phyloP scores from a whole-genome alignment of 2,888 invertebrate genomes.

The Erynnis tages region DNA sequence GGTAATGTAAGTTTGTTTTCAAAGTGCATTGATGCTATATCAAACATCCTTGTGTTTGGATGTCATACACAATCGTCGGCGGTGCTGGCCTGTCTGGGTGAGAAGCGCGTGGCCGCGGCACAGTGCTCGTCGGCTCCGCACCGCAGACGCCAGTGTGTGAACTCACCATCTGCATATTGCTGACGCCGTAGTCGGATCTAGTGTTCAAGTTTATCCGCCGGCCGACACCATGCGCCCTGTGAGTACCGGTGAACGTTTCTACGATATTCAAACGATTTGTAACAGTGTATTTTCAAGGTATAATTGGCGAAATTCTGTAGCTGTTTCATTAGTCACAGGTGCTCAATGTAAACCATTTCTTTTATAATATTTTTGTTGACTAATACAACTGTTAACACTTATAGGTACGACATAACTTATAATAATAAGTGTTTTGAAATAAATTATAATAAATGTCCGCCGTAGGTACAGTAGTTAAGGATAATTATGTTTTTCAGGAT shows the following conservation, averaged over 20 bases:
- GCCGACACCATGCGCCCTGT: constrained; percentile 66
- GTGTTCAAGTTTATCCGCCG: constrained; percentile 38
- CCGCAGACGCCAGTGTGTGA: constrained; percentile 53
- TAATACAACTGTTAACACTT: not conserved
- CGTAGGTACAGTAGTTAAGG: too few relatives aligned
- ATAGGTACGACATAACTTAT: not conserved
- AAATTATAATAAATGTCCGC: too few relatives aligned
- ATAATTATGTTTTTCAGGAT: too few relatives aligned
- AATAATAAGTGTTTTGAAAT: too few relatives aligned
- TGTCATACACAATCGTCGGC: constrained; percentile 27
- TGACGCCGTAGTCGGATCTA: constrained; percentile 26
- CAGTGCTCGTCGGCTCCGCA: constrained; percentile 42
- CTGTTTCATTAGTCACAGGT: too few relatives aligned
- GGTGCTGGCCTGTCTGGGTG: constrained; percentile 34
- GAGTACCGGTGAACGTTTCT: constrained; percentile 57
- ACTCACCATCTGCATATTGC: constrained; percentile 26
- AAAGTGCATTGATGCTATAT: constrained; percentile 29
- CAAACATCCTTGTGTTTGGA: constrained; percentile 37
- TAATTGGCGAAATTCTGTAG: constrained; percentile 1
- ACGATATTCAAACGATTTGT: constrained; percentile 6
- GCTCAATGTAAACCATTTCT: too few relatives aligned
- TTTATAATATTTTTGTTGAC: not conserved
- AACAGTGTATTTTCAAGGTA: constrained; percentile 1
- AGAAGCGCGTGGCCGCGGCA: constrained; percentile 36
- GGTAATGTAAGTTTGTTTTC: constrained; percentile 6